phyloP scores from a whole-genome alignment of 2,113 vertebrate species.

The Tetrax tetrax region DNA sequence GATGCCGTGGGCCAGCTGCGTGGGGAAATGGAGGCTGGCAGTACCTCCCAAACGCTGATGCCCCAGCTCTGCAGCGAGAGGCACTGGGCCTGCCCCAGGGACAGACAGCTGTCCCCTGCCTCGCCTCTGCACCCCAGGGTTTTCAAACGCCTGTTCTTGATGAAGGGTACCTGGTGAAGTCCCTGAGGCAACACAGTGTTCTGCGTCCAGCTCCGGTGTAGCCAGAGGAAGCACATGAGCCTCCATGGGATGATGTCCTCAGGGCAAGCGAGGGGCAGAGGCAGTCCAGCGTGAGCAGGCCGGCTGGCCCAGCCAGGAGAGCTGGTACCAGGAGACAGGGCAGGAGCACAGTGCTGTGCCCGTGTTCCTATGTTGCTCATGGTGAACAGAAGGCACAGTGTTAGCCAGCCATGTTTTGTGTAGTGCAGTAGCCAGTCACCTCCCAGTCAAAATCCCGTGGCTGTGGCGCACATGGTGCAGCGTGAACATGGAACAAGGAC shows the following conservation, averaged over 20 bases:
- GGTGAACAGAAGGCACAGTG: rapidly evolving
- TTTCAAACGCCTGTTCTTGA: too few species aligned
- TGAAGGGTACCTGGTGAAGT: neutral
- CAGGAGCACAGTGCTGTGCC: rapidly evolving
- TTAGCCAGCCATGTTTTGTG: rapidly evolving
- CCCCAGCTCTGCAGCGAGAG: too few species aligned
- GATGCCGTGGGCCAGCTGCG: too few species aligned
- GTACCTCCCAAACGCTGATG: too few species aligned
- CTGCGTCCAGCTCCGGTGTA: neutral
- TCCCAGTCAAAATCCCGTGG: rapidly evolving
- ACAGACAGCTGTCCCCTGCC: neutral
- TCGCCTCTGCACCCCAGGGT: neutral
- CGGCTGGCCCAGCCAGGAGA: rapidly evolving
- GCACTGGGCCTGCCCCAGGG: neutral
- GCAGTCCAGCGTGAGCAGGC: rapidly evolving
- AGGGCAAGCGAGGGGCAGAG: rapidly evolving
- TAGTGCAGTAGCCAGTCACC: rapidly evolving
- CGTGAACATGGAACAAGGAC: neutral
- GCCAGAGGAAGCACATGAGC: neutral
- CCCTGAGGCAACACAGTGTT: neutral
- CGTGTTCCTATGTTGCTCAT: rapidly evolving
- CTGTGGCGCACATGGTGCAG: rapidly evolving
- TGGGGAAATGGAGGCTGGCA: too few species aligned
- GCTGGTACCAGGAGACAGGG: rapidly evolving
- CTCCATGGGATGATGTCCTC: rapidly evolving